Base-by-base conservation (phyloP, 2,888 invertebrate species). In the Corbicula japonica region DNA sequence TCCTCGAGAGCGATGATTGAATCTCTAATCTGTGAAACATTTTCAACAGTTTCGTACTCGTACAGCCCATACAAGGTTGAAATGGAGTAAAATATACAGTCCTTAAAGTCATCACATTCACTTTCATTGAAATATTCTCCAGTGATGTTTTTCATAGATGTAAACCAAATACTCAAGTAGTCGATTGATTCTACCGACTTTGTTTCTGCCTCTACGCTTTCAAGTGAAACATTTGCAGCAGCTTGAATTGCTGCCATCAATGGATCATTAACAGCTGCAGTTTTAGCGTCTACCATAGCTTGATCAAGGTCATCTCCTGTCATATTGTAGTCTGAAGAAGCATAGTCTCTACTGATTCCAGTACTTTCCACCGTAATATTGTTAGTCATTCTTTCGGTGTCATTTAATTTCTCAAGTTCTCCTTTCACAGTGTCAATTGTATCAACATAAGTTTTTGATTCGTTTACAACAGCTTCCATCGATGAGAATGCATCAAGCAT, bases 191-290 rank as follows among this genome's bases (percentile, higher is more conserved):
- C 21, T 5, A 38, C 76, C 72, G 1, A 12, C 12, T 60, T 34
- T 60, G 15, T 72, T 76, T 41, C 50, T 38, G 54, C 80, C 71
- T 6, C 76, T 32, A 34, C 66, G 61, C 61, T 80, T 66, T 23
- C 71, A 5, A 18, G 18, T 46, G 46, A 46, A 5, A 15, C 18
- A 18, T 46, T 46, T 4, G 21, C 46, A 21, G 3, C 21, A 21
- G 46, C 46, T 21, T n/a, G n/a, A 76, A 72, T 15, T 44, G 26
- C 1, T 76, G 38, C 4, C 82, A 48, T 38, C 8, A 63, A 26
- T 12, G 65, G 54, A 32, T 63, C 70, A 35, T 71, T 52, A 10
- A 80, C 21, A 4, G 84, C 84, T 44, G n/a, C 44, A 26, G 69
- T 4, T 65, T 72, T 82, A 5, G 84, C 44, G 6, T 72, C 30